A percentile compares a stretch with the other conserved stretches of the same genome.
Evolutionary conservation across 2,888 invertebrate species (phyloP).

Genomic region (Platycnemis pennipes): DNA sequence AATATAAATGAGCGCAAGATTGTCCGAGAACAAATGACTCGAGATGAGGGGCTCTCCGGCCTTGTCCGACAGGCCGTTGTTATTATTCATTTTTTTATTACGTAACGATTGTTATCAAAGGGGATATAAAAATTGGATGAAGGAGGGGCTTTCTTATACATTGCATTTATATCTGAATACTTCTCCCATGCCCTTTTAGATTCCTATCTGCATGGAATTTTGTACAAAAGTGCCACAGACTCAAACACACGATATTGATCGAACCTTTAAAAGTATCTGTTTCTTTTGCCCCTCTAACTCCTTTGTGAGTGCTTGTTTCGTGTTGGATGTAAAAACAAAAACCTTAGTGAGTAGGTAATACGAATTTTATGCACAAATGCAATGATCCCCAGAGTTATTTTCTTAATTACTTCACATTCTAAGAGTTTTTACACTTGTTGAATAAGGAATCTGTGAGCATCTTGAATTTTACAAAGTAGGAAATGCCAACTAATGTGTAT

Average conservation of each 20-base stretch:
- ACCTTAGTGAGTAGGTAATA: no score
- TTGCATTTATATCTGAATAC: slow-evolving; percentile 48
- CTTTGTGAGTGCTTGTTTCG: no score
- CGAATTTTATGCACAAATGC: no score
- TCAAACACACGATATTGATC: slow-evolving; percentile 34
- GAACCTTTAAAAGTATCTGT: background rate
- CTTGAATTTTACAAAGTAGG: no score
- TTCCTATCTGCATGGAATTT: slow-evolving; percentile 47
- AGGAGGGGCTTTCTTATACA: slow-evolving; percentile 24
- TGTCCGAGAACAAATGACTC: slow-evolving; percentile 62
- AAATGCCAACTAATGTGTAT: no score
- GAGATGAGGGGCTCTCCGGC: slow-evolving; percentile 55
- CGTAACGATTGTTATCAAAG: slow-evolving; percentile 45
- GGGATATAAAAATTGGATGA: slow-evolving; percentile 55
- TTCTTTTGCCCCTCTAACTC: background rate
- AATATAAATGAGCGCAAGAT: slow-evolving; percentile 55
- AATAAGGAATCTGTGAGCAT: no score
- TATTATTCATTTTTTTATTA: slow-evolving; percentile 61
- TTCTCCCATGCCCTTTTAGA: slow-evolving; percentile 44
- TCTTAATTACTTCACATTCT: no score
- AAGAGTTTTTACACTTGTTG: no score
- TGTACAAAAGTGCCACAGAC: slow-evolving; percentile 42
- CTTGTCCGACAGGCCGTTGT: slow-evolving; percentile 56
- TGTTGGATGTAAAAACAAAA: no score
- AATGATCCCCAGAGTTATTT: no score